Base-by-base conservation (phyloP, 2,888 invertebrate genomes). In the Resseliella maxima region DNA sequence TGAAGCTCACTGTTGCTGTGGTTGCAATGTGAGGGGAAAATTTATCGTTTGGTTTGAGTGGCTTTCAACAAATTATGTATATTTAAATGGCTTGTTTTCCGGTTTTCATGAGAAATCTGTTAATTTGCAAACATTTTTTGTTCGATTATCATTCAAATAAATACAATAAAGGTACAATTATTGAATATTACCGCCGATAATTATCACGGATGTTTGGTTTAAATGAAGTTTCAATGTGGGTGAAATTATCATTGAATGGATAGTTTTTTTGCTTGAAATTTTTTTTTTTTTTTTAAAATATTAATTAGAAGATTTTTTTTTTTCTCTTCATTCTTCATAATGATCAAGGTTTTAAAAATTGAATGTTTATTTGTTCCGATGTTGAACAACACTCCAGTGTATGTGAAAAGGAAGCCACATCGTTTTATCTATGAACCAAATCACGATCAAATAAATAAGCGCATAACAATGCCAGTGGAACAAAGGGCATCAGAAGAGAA, bases 331-430 rank as follows among this genome's bases (percentile, higher is more conserved):
- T 72, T 72, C 72, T 3, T 3, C 59, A 2, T 27, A 59, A 31
- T 72, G 72, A 72, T 72, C 72, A 72, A n/a, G 31, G 15, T 31
- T 72, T 72, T 72, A 35, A 72, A 59, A 31, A 72, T 72, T 72
- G 72, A 72, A 72, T 72, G 72, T 72, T 72, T 72, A 72, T 72
- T 72, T 72, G 31, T 72, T 72, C 31, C 72, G 12, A 41, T 41
- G 10, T 72, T 72, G 72, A 31, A 35, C 72, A 72, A 72, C 72
- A 72, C 72, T 72, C 15, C 72, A 72, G 72, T 72, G 72, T 35
- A 72, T 72, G 72, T 72, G 72, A 72, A 72, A 72, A 72, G 72
- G 72, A 72, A 72, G 72, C 72, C 72, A 72, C 72, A 72, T 72
- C 31, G 31, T 72, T 72, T 72, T 72, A 72, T 72, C 72, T 72